These are phyloP conservation scores for Sorex araneus DNA, from an alignment of 2,113 vertebrate genomes.

Conservation along the genomic window DNA sequence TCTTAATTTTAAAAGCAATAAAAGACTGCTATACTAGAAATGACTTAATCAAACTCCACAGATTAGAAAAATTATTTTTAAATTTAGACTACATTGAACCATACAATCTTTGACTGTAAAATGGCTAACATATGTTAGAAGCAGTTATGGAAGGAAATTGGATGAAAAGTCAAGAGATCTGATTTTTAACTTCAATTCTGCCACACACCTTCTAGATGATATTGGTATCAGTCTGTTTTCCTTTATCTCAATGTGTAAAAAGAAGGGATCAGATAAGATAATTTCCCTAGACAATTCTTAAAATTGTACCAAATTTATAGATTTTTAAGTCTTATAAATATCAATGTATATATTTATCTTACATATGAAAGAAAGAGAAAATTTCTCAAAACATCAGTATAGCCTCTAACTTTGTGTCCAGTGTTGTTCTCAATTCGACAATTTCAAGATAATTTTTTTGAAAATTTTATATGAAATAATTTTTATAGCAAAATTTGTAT, in stretches of 20 bases:
- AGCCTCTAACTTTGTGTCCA: not conserved
- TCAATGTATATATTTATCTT: not conserved
- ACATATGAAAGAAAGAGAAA: not conserved
- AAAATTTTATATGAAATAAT: not conserved
- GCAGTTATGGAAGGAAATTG: constrained; percentile 64
- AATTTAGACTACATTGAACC: constrained; percentile 61
- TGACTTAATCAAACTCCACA: constrained; percentile 68
- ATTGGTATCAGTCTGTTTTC: constrained; percentile 29
- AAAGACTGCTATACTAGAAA: constrained; percentile 40
- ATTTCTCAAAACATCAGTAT: not conserved
- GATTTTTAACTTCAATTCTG: constrained; percentile 56
- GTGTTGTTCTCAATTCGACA: not conserved
- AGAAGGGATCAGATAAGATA: not conserved
- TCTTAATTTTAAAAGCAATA: constrained; percentile 44
- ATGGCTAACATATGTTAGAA: constrained; percentile 75
- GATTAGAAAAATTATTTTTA: constrained; percentile 75
- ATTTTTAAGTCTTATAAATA: not conserved
- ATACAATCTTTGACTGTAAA: constrained; percentile 69
- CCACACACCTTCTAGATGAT: constrained; percentile 23
- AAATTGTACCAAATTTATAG: not conserved
- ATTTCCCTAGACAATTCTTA: constrained; percentile 4
- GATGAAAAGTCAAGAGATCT: constrained; percentile 63
- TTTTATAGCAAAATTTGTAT: too few species aligned
- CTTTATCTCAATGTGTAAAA: constrained; percentile 52
- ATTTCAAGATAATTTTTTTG: too few species aligned